Evolutionary conservation across 2,888 invertebrate genomes (phyloP), one percentile per base, ranked within the genome.

Genomic region (Tenthredo mesomela): DNA sequence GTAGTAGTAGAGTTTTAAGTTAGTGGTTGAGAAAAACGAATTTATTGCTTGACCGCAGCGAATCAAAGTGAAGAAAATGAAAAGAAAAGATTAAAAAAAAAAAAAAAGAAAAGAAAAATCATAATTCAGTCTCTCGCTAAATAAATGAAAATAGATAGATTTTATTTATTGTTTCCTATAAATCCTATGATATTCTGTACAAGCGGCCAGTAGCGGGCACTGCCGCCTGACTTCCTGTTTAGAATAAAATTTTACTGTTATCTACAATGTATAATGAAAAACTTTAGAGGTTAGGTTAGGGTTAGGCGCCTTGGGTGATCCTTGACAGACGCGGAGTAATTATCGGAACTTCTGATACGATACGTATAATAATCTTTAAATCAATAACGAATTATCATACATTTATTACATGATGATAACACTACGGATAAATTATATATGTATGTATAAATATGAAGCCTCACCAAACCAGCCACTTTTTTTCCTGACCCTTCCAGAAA

Each of bases 91-190:
- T 50, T 43, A 65, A 54, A 70, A 6, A 65, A 18, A 29, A 29
- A 29, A 29, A 58, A 33, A 71, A 71, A 58, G 67, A 37, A 37
- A 61, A 75, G 15, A 61, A 71, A 29, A 21, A 43, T 47, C 58
- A 43, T 43, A 67, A 67, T 83, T 84, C 84, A 80, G 84, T 84
- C 86, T 85, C 84, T 71, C 71, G 47, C 58, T 80, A 82, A 73
- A 73, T 58, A 87, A 89, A 90, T 88, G 89, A 91, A 89, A 89
- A 90, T 92, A 92, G 92, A 91, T 93, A 92, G 91, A 92, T 91
- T 92, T 92, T 93, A 93, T 93, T 93, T 93, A 93, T 93, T 93
- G 91, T 93, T 92, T 91, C 88, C 86, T 89, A 88, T 87, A 78
- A 84, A 86, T 86, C 58, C 21, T 80, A 80, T 61, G 40, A 88